Percentiles rank a stretch among this genome's conserved stretches.
phyloP scores from a whole-genome alignment of 2,888 invertebrate species.

The Stenodema calcarata region DNA sequence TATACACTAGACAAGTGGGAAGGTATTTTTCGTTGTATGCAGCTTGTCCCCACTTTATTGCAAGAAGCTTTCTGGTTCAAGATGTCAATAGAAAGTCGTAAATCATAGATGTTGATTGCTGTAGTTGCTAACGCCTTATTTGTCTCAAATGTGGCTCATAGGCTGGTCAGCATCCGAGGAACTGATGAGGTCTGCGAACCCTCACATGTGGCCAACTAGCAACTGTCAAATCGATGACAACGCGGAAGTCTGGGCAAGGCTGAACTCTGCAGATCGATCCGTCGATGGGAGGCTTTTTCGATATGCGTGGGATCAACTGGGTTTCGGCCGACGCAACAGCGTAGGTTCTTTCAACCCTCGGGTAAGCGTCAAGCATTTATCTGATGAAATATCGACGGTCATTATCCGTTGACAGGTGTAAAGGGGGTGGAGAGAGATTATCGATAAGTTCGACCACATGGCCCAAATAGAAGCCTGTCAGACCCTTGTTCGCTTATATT shows the following conservation, averaged over 20 bases:
- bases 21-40: too few relatives aligned
- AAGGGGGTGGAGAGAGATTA: not conserved
- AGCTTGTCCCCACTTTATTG: too few relatives aligned
- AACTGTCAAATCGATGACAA: not conserved
- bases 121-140: not conserved
- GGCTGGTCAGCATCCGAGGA: not conserved
- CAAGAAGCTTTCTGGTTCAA: too few relatives aligned
- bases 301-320: not conserved
- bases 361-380: not conserved
- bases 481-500: too few relatives aligned
- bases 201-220: conserved; percentile 11
- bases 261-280: not conserved
- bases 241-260: conserved; percentile 20
- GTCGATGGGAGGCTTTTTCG: not conserved
- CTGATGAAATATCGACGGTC: not conserved
- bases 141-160: not conserved
- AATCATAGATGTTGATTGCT: not conserved
- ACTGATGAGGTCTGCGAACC: conserved; percentile 12
- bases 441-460: not conserved
- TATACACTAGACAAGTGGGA: too few relatives aligned
- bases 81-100: too few relatives aligned
- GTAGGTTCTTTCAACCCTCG: not conserved
- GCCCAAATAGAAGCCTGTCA: not conserved
- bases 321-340: not conserved
- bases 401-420: not conserved